Base-by-base conservation (phyloP, 2,888 invertebrate species). In the Osmoderma eremita region DNA sequence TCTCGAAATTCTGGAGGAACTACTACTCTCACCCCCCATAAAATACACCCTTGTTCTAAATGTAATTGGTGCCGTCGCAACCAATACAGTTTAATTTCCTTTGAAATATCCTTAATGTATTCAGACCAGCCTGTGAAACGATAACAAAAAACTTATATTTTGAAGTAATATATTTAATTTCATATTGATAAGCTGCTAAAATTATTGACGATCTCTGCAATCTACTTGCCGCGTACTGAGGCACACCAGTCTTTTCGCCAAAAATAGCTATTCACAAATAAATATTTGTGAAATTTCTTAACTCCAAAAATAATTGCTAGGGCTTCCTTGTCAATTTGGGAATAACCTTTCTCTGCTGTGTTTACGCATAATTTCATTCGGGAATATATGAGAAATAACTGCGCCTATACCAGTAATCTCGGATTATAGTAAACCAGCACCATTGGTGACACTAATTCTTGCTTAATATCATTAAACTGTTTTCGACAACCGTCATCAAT, bases 371-470 rank as follows among this genome's bases (percentile, higher is more conserved):
- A 10, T 12, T 20, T 22, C 54, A 54, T 54, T 13, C 12, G 24
- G 12, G 3, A 53, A 30, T 22, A 22, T 36, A 53, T 77, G 77
- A 12, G 68, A 67, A 45, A 76, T 68, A n/a, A 76, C 74, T 6
- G 78, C 71, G 1, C 75, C 78, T 22, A 77, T 41, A 4, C 36
- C 15, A 10, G 18, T 48, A 45, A 39, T 41, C 39, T 50, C 13
- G 63, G 50, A 42, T 70, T 18, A 41, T 42, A 70, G 66, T 69
- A 66, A 22, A 54, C 42, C 48, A 70, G 58, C 17, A 70, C 38
- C 36, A 42, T 45, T 4, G 49, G 13, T 17, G 65, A 69, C 10
- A 17, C 24, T 24, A 69, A 50, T 13, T 49, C 38, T 17, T 56
- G 17, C 51, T 70, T 70, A 38, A 65, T 65, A 15, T 56, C 17